Evolutionary conservation across 2,113 vertebrate species (phyloP).

Genomic region (Collichthys lucidus): DNA sequence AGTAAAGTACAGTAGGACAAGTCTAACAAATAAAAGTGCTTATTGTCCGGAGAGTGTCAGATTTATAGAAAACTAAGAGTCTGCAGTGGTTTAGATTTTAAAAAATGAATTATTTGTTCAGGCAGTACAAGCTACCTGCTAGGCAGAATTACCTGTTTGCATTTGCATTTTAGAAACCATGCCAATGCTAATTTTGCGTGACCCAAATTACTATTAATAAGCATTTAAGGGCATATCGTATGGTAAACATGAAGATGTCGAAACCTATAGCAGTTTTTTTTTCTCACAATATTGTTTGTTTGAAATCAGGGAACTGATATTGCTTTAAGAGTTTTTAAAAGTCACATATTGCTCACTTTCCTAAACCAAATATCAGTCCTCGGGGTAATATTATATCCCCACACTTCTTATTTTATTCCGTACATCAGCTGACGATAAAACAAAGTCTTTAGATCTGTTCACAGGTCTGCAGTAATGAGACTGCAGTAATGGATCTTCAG

Average conservation of each 20-base stretch:
- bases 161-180: neutral
- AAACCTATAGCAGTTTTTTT: neutral
- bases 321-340: neutral
- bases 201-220: neutral
- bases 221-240: neutral
- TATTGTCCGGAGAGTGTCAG: too few species aligned
- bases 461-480: slow-evolving; percentile 67
- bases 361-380: neutral
- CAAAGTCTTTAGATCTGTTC: slow-evolving; percentile 40
- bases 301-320: neutral
- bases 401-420: slow-evolving; percentile 23
- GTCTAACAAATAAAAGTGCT: too few species aligned
- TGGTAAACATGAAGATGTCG: neutral
- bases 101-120: neutral
- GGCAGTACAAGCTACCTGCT: neutral
- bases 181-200: neutral
- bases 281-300: neutral
- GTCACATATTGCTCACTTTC: neutral
- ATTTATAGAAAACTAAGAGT: too few species aligned
- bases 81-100: too few species aligned
- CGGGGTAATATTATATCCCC: neutral
- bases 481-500: slow-evolving; percentile 57
- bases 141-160: neutral
- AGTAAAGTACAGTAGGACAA: too few species aligned
- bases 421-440: slow-evolving; percentile 19